Evolutionary conservation across 2,113 vertebrate genomes (phyloP).

Genomic region (Struthio camelus): DNA sequence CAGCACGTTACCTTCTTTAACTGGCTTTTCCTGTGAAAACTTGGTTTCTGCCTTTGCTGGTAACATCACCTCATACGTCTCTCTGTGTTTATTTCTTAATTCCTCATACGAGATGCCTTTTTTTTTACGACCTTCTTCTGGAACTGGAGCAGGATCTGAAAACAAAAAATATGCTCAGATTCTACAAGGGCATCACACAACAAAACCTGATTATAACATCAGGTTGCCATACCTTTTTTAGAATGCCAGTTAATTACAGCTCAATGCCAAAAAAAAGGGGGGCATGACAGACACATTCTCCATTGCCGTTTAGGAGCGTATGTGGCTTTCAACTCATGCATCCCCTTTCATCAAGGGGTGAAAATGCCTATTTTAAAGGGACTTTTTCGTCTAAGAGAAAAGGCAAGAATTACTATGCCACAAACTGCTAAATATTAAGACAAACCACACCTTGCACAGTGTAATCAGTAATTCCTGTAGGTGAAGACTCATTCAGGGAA

Average conservation of each 20-base stretch:
- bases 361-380: neutral
- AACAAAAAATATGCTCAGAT: slow-evolving; percentile 44
- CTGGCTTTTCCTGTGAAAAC: slow-evolving; percentile 70
- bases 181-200: neutral
- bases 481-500: slow-evolving; percentile 82
- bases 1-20: slow-evolving; percentile 73
- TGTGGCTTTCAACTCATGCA: neutral
- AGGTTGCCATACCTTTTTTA: neutral
- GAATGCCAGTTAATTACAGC: neutral
- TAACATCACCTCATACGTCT: slow-evolving; percentile 71
- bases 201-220: neutral
- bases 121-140: slow-evolving; percentile 77
- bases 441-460: slow-evolving; percentile 73
- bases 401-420: neutral
- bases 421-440: slow-evolving; percentile 46
- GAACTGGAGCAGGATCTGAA: slow-evolving; percentile 70
- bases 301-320: neutral
- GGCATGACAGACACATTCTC: neutral
- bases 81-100: slow-evolving; percentile 82
- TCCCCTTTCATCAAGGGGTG: neutral
- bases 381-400: neutral
- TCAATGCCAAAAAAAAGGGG: neutral
- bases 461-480: slow-evolving; percentile 79
- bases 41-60: slow-evolving; percentile 74
- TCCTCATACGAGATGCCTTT: slow-evolving; percentile 81